A percentile compares a stretch with the other conserved stretches of the same genome.
Conservation (phyloP, 2,113 vertebrate genomes). For the Tyrannus savana region DNA sequence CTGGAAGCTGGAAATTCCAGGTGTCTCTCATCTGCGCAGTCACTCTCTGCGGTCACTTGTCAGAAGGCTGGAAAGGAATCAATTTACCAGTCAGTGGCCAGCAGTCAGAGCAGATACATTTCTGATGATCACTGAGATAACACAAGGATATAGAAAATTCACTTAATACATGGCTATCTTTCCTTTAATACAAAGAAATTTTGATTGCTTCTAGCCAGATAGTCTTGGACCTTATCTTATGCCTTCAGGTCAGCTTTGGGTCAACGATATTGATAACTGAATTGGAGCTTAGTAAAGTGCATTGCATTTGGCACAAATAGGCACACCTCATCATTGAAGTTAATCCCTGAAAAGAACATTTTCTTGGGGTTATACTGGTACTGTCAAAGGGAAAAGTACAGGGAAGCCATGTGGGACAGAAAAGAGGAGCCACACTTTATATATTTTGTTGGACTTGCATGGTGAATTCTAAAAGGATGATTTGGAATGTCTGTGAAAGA, state of each 20-base stretch:
- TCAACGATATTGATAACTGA: neutral
- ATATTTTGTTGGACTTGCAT: neutral
- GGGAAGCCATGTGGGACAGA: neutral
- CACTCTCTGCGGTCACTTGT: neutral
- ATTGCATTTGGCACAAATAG: neutral
- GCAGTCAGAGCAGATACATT: neutral
- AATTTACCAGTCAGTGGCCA: neutral
- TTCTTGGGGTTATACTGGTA: neutral
- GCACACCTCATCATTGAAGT: neutral
- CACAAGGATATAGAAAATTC: conserved; percentile 23
- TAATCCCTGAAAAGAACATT: neutral
- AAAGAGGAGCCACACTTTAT: neutral
- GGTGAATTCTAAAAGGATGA: neutral
- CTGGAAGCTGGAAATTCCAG: neutral
- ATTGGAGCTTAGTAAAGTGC: neutral
- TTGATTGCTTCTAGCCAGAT: neutral
- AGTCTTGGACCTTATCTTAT: neutral
- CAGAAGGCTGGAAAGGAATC: conserved; percentile 5
- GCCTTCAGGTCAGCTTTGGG: neutral
- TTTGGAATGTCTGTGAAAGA: neutral
- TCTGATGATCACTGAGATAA: conserved; percentile 33
- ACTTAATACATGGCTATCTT: neutral
- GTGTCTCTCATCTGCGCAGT: neutral
- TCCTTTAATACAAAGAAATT: conserved; percentile 23
- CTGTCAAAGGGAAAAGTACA: neutral